Base-by-base conservation (phyloP, 2,888 invertebrate species). In the Drosophila phalerata region DNA sequence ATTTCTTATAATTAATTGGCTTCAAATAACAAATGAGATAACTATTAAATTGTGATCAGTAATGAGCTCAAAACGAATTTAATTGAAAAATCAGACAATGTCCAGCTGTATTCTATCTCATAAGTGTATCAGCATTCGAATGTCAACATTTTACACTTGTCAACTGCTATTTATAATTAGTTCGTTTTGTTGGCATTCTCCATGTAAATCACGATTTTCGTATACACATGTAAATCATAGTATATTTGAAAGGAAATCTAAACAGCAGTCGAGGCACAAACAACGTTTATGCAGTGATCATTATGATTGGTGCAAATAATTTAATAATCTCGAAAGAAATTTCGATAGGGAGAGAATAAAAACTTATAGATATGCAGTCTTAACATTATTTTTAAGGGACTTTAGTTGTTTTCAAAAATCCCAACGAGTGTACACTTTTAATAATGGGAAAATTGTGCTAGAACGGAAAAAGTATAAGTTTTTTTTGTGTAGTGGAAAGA, bases 201-300 rank as follows among this genome's bases (percentile, higher is more conserved):
- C 17, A 56, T 38, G 53, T 62, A 65, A 51, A 68, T 77, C 78
- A 76, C 76, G 68, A 58, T 43, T 58, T 58, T 64, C 43, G 42
- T 51, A 51, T 40, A 58, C 38, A 58, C 22, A 65, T 75, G 77
- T 58, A 64, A 77, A 72, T 62, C 40, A 57, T 42, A 28, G 0
- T 15, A 45, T 52, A 34, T 61, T 38, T 38, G 40, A 53, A 47
- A 47, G 42, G 40, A 53, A 53, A 25, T 53, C 10, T 13, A 19
- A 49, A 34, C 28, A 34, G 13, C 34, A 57, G 40, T 65, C 37
- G 28, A 8, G 48, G 38, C 22, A 40, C 19, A 47, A 19, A 34
- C 25, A 17, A 6, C 8, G 72, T 72, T 65, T 72, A 53, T 70
- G 57, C 32, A 13, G 32, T 45, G 45, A 47, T 51, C 22, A 9